These are phyloP conservation scores for Papilio gigon DNA, from an alignment of 2,888 invertebrate genomes.

Conservation along the genomic window DNA sequence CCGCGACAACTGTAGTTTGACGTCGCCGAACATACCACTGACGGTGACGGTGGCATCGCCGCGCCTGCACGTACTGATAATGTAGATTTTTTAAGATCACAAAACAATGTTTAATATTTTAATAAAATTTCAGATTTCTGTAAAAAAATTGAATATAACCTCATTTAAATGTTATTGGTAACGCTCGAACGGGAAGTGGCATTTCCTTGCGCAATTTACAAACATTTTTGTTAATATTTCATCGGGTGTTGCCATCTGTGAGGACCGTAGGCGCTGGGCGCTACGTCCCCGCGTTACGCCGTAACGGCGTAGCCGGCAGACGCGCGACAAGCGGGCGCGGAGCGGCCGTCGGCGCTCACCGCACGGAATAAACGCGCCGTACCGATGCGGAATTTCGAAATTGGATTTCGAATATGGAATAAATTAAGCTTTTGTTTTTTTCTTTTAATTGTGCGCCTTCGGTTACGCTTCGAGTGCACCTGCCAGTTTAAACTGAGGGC, in stretches of 20 bases:
- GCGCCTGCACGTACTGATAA: too few species aligned
- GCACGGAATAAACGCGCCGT: constrained; percentile 44
- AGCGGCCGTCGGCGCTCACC: constrained; percentile 64
- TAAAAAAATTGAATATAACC: neutral
- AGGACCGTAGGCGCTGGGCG: constrained; percentile 1
- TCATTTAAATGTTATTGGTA: constrained; percentile 20
- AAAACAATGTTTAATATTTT: constrained; percentile 5
- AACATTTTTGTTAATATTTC: constrained; percentile 26
- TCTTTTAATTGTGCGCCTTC: constrained; percentile 33
- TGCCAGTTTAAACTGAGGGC: constrained; percentile 30
- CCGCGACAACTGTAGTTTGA: neutral
- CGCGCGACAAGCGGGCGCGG: constrained; percentile 62
- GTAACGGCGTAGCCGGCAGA: constrained; percentile 65
- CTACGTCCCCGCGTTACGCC: constrained; percentile 22
- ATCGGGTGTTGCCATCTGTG: constrained; percentile 27
- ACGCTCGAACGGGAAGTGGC: neutral
- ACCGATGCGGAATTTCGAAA: constrained; percentile 38
- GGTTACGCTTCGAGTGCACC: constrained; percentile 29
- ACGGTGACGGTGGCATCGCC: neutral
- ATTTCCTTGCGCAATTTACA: constrained; percentile 1
- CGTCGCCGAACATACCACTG: neutral
- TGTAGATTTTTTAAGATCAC: too few species aligned
- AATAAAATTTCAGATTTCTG: neutral
- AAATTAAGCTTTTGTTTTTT: constrained; percentile 34
- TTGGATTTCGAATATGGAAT: constrained; percentile 41